A percentile compares a stretch with the other conserved stretches of the same genome.
phyloP scores from a whole-genome alignment of 1,140 invertebrate genomes.

The Lordiphosa clarofinis region DNA sequence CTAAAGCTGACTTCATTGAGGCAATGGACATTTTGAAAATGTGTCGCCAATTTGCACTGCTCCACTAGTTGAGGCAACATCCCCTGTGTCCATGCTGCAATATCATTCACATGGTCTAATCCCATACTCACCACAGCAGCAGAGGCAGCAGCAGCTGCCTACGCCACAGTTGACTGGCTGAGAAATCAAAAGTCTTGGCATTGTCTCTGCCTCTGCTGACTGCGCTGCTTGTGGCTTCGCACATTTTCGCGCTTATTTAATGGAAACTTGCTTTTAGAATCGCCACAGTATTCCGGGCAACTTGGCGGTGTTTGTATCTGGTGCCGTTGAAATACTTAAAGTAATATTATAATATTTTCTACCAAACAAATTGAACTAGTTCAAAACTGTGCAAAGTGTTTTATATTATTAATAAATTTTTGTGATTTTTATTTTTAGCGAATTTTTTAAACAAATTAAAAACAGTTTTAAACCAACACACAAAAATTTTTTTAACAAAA shows the following conservation, averaged over 20 bases:
- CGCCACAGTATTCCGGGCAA: conserved; percentile 79
- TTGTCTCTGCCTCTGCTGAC: conserved; percentile 33
- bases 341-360: conserved; percentile 47
- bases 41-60: conserved; percentile 60
- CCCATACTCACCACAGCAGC: conserved; percentile 31
- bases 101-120: conserved; percentile 56
- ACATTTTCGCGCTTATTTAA: conserved; percentile 66
- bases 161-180: conserved; percentile 59
- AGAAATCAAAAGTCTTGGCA: conserved; percentile 61
- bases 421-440: conserved; percentile 39
- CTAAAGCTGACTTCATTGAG: conserved; percentile 53
- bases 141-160: conserved; percentile 3
- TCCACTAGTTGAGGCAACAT: conserved; percentile 54
- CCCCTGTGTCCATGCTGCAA: conserved; percentile 55
- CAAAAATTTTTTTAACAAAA: conserved; percentile 43
- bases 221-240: conserved; percentile 31
- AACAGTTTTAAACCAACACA: conserved; percentile 29
- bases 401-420: conserved; percentile 11
- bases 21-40: conserved; percentile 37
- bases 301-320: conserved; percentile 71
- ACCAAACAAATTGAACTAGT: too few species aligned
- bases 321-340: conserved; percentile 70
- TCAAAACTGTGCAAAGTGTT: conserved; percentile 17
- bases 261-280: conserved; percentile 75
- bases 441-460: conserved; percentile 21